Evolutionary conservation across 2,888 invertebrate species (phyloP), one percentile per base, ranked within the genome.

Genomic region (Labia minor): DNA sequence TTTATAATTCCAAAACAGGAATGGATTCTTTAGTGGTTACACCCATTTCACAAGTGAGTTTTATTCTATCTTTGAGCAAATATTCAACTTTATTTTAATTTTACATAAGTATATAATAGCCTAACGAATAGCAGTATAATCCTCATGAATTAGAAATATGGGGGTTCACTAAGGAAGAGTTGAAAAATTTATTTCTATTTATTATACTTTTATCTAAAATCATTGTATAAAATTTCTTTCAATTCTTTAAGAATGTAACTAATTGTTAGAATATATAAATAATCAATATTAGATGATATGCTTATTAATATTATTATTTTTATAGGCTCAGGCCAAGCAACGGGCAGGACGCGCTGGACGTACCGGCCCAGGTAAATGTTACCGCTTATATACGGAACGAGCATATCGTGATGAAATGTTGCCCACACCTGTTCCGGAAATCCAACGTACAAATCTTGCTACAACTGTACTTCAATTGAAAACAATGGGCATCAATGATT

Each of bases 11-110:
- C 0, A 95, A 94, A 78, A 95, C 94, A 1, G 94, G 99, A 18
- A 99, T 99, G 97, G 99, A 99, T 76, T 95, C 97, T 65, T 81
- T 99, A 70, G 96, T 98, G 18, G 99, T 99, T 0, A 98, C 98
- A 0, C 99, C 99, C 0, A 99, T 99, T 74, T 96, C 96, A 62
- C 93, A 92, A 82, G 90, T 88, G 77, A 69, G 73, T 73, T 19
- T 33, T 61, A 49, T 21, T 67, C 67, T 64, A n/a, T 14, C 19
- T 33, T 66, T 37, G 4, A 8, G 8, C 61, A 20, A 8, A 11
- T 66, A 33, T 64, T 67, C 14, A 21, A 19, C 19, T 37, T 19
- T 18, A 65, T n/a, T 64, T 26, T 68, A 16, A 21, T 21, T 65
- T n/a, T n/a, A n/a, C n/a, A n/a, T n/a, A n/a, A 64, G 37, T 62